Conservation (phyloP, 2,113 vertebrate species). For the Peromyscus polionotus region DNA sequence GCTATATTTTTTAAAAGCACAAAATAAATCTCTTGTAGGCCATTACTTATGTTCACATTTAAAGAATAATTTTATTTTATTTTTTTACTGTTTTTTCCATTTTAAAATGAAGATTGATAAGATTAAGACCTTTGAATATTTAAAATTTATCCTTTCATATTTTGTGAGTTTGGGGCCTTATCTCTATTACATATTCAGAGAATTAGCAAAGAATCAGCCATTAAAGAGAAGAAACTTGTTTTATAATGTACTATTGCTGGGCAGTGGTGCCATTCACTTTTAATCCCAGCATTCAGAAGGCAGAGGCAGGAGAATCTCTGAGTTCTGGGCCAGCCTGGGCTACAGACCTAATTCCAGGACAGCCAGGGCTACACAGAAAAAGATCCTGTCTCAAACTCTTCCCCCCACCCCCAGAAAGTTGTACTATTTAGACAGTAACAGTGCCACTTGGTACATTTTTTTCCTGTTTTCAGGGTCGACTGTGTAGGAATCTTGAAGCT, state of each 20-base stretch:
- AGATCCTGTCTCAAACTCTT: background rate
- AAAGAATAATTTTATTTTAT: slow-evolving; percentile 24
- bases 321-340: background rate
- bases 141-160: slow-evolving; percentile 23
- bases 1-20: background rate
- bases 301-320: background rate
- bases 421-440: slow-evolving; percentile 28
- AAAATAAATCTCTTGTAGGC: background rate
- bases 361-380: background rate
- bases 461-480: slow-evolving; percentile 91
- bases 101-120: slow-evolving; percentile 33
- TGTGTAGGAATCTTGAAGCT: slow-evolving; percentile 98
- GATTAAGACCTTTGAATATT: slow-evolving; percentile 44
- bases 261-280: background rate
- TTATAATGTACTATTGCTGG: background rate
- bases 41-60: slow-evolving; percentile 53
- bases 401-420: background rate
- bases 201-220: background rate
- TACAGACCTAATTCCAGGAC: background rate
- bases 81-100: slow-evolving; percentile 30
- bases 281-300: background rate
- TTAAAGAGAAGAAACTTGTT: background rate
- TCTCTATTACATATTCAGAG: slow-evolving; percentile 40
- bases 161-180: slow-evolving; percentile 41
- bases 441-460: slow-evolving; percentile 41